Conservation (phyloP, 2,113 vertebrate genomes). For the Galbula dea region DNA sequence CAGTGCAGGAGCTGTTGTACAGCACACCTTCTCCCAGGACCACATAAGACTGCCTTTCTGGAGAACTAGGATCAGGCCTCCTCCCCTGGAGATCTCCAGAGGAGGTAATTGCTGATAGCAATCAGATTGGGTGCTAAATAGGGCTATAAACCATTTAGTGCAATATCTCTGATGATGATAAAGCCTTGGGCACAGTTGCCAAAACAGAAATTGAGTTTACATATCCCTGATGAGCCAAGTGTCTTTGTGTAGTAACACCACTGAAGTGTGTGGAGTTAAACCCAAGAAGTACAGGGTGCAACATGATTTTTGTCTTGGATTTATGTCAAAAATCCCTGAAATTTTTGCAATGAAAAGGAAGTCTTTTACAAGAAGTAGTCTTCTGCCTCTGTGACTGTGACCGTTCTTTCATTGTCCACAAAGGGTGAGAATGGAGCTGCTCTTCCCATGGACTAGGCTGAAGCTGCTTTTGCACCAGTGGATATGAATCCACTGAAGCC, state of each 20-base stretch:
- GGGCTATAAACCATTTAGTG: background rate
- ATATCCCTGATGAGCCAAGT: background rate
- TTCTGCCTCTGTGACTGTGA: background rate
- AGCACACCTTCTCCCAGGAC: background rate
- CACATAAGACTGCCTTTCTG: background rate
- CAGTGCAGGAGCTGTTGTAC: background rate
- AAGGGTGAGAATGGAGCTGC: background rate
- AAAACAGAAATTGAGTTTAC: slow-evolving; percentile 15
- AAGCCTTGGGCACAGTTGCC: slow-evolving; percentile 8
- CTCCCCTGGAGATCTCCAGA: background rate
- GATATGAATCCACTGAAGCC: background rate
- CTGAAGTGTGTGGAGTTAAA: background rate
- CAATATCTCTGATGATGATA: slow-evolving; percentile 6
- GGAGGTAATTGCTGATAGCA: slow-evolving; percentile 13
- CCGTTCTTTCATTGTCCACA: background rate
- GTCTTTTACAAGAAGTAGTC: background rate
- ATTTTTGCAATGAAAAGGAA: background rate
- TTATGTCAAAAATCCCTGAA: background rate
- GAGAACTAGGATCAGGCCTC: background rate
- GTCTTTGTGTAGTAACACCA: background rate
- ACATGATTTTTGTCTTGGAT: background rate
- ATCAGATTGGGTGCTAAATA: slow-evolving; percentile 27
- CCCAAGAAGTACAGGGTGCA: background rate
- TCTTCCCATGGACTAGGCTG: background rate
- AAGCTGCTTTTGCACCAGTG: background rate